phyloP scores from a whole-genome alignment of 2,888 invertebrate genomes.

The Eupithecia subfuscata region DNA sequence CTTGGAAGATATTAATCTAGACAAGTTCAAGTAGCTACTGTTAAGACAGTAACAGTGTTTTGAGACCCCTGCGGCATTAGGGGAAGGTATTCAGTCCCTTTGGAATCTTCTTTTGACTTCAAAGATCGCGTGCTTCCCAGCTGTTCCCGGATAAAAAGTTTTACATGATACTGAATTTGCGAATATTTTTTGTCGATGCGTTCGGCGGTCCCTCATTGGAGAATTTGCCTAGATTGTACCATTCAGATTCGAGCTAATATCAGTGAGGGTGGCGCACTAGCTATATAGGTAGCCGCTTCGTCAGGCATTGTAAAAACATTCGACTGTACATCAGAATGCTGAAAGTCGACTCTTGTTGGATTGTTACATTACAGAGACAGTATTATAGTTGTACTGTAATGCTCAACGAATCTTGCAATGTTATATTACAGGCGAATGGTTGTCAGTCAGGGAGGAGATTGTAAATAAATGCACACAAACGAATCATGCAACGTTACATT shows the following conservation, averaged over 20 bases:
- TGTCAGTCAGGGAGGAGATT: too few relatives aligned
- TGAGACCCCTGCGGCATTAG: background rate
- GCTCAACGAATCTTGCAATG: too few relatives aligned
- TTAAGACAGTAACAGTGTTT: background rate
- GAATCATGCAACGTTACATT: background rate
- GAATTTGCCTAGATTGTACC: background rate
- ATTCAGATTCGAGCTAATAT: background rate
- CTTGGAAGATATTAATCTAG: slow-evolving; percentile 26
- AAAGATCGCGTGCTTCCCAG: background rate
- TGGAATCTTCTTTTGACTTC: background rate
- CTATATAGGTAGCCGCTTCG: background rate
- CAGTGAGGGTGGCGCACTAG: too few relatives aligned
- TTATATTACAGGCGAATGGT: too few relatives aligned
- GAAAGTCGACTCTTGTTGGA: background rate
- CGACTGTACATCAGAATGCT: background rate
- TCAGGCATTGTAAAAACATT: background rate
- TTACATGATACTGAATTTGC: background rate
- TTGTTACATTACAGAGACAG: too few relatives aligned
- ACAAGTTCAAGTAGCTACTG: background rate
- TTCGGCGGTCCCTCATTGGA: background rate
- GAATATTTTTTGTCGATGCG: background rate
- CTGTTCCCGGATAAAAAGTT: background rate
- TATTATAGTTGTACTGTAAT: too few relatives aligned
- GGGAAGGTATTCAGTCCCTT: background rate
- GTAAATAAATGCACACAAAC: too few relatives aligned